Evolutionary conservation across 2,888 invertebrate species (phyloP).

Genomic region (Apodemia hepburni): DNA sequence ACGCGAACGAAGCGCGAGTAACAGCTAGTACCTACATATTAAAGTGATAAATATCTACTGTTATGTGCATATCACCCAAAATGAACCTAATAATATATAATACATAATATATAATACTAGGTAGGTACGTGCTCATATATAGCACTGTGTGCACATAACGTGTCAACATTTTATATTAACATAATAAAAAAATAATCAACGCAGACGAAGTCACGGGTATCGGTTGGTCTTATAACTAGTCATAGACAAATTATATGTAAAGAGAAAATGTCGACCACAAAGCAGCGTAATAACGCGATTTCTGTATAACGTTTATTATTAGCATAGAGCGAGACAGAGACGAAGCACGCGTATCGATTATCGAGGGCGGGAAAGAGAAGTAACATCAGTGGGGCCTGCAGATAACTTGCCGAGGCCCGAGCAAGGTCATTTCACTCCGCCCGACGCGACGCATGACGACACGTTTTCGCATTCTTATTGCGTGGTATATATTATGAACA

Average conservation of each 20-base stretch:
- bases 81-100: too few species aligned
- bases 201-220: too few species aligned
- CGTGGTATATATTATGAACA: slow-evolving; percentile 18
- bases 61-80: too few species aligned
- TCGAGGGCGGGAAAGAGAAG: slow-evolving; percentile 46
- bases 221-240: background rate
- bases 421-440: slow-evolving; percentile 64
- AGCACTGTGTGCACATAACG: too few species aligned
- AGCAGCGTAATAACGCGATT: slow-evolving; percentile 27
- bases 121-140: too few species aligned
- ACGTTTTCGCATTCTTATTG: slow-evolving; percentile 26
- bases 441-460: slow-evolving; percentile 35
- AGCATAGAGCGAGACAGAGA: slow-evolving; percentile 51
- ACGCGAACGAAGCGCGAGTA: too few species aligned
- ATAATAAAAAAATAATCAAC: too few species aligned
- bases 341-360: slow-evolving; percentile 51
- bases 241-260: slow-evolving; percentile 1
- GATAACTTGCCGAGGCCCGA: slow-evolving; percentile 51
- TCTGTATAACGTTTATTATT: slow-evolving; percentile 58
- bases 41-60: too few species aligned
- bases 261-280: slow-evolving; percentile 8
- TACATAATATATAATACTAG: too few species aligned
- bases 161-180: too few species aligned
- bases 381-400: slow-evolving; percentile 41
- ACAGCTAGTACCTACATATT: too few species aligned